Evolutionary conservation across 2,113 vertebrate species (phyloP).

Genomic region (Carettochelys insculpta): DNA sequence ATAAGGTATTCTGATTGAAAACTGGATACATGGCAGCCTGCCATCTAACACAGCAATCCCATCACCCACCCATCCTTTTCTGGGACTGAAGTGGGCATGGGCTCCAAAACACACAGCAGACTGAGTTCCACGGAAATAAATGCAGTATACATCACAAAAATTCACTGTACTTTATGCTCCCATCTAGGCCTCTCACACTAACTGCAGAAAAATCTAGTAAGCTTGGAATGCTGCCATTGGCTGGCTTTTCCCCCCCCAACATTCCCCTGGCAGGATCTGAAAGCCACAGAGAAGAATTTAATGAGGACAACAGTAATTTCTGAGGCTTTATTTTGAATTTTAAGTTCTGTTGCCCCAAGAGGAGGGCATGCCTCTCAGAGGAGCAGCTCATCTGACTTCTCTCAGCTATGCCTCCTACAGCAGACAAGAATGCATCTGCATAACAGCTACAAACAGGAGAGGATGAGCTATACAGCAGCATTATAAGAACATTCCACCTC

Average conservation of each 20-base stretch:
- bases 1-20: too few relatives aligned
- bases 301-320: background rate
- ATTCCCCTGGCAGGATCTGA: fast-evolving
- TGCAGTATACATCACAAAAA: background rate
- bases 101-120: background rate
- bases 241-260: background rate
- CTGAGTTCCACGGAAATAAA: background rate
- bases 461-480: background rate
- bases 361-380: background rate
- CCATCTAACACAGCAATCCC: background rate
- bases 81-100: background rate
- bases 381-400: background rate
- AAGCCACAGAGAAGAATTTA: background rate
- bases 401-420: background rate
- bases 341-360: background rate
- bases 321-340: background rate
- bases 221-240: background rate
- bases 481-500: background rate
- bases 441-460: background rate
- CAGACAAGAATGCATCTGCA: background rate
- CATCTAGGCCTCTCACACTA: background rate
- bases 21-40: too few relatives aligned
- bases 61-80: background rate
- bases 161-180: background rate
- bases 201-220: background rate